phyloP scores from a whole-genome alignment of 2,888 invertebrate species.

The Octodonta nipae region DNA sequence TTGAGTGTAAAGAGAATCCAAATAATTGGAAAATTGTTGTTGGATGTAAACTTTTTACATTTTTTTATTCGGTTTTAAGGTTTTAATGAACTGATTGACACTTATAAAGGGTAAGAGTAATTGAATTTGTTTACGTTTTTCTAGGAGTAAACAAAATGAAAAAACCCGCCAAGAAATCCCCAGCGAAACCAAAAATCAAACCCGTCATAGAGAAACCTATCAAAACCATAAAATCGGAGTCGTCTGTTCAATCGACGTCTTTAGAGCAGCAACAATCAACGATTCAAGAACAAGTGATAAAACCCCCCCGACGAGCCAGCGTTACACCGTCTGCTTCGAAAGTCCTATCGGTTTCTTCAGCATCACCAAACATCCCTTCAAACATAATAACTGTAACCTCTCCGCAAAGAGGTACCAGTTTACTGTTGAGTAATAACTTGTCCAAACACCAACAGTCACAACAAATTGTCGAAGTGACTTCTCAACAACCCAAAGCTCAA shows the following conservation, averaged over 20 bases:
- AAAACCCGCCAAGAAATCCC: conserved; percentile 31
- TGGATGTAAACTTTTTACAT: too few species aligned
- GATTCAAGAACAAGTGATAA: conserved; percentile 5
- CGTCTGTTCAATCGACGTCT: conserved; percentile 6
- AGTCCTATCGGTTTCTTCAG: conserved; percentile 2
- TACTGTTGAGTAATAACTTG: conserved; percentile 20
- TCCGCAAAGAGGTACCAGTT: conserved; percentile 17
- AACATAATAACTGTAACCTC: conserved; percentile 14
- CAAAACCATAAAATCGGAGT: conserved; percentile 11
- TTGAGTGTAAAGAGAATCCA: too few species aligned
- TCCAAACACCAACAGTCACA: conserved; percentile 6
- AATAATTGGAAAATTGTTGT: too few species aligned
- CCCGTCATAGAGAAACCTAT: too few species aligned
- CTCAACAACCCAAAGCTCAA: background rate
- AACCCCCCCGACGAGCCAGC: conserved; percentile 6
- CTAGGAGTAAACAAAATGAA: conserved; percentile 40
- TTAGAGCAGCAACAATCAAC: conserved; percentile 7
- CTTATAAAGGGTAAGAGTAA: too few species aligned
- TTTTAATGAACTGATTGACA: too few species aligned
- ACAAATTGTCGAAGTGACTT: background rate
- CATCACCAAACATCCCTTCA: conserved; percentile 7
- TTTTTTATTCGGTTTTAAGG: too few species aligned
- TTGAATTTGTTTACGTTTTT: too few species aligned
- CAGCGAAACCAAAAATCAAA: conserved; percentile 33
- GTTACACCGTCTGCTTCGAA: conserved; percentile 2